These are phyloP conservation scores for Rhinopomastus cyanomelas DNA, from an alignment of 2,113 vertebrate genomes.

Conservation along the genomic window DNA sequence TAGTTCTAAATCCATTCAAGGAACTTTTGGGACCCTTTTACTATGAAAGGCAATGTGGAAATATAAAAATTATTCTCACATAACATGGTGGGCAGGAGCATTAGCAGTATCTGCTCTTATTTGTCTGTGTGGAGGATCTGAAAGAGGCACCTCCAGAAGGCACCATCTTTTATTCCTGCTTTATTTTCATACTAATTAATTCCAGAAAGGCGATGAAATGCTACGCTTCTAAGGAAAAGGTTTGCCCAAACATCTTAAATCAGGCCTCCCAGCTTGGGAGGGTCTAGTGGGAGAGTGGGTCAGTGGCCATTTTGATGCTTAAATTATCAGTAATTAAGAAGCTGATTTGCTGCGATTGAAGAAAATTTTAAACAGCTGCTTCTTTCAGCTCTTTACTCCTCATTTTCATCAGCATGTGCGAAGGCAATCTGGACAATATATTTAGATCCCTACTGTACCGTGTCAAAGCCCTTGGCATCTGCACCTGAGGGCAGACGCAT, in stretches of 20 bases:
- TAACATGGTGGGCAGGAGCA: background rate
- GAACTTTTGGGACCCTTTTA: background rate
- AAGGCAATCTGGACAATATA: slow-evolving; percentile 65
- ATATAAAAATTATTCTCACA: background rate
- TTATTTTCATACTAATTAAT: slow-evolving; percentile 63
- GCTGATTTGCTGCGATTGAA: slow-evolving; percentile 50
- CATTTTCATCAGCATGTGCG: slow-evolving; percentile 57
- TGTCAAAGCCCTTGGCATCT: slow-evolving; percentile 54
- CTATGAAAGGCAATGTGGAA: background rate
- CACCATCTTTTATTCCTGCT: background rate
- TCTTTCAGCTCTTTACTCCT: slow-evolving; percentile 7
- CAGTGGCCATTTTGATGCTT: slow-evolving; percentile 60
- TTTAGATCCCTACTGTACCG: slow-evolving; percentile 31
- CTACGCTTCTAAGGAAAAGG: background rate
- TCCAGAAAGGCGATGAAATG: slow-evolving; percentile 52
- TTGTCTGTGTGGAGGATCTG: background rate
- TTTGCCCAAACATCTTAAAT: background rate
- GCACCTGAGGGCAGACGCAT: slow-evolving; percentile 59
- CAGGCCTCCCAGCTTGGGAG: slow-evolving; percentile 38
- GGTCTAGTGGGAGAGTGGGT: slow-evolving; percentile 34
- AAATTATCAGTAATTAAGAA: slow-evolving; percentile 73
- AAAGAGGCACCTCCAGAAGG: background rate
- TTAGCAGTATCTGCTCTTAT: background rate
- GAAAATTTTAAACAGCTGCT: slow-evolving; percentile 70
- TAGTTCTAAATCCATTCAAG: background rate